These are phyloP conservation scores for Melolontha melolontha DNA, from an alignment of 2,888 invertebrate genomes.

Conservation along the genomic window DNA sequence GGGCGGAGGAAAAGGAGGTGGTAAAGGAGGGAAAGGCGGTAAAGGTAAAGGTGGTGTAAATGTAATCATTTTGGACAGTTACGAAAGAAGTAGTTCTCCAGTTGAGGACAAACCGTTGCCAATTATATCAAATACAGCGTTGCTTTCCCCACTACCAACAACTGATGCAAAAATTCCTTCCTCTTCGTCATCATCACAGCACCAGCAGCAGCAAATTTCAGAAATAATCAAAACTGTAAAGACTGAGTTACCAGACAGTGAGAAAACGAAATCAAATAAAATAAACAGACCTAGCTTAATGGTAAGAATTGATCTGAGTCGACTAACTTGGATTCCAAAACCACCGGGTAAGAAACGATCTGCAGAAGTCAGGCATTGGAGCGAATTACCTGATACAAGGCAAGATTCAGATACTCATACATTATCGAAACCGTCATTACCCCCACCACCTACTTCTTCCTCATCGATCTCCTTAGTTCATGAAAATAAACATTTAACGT, in stretches of 20 bases:
- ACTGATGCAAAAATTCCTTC: constrained; percentile 50
- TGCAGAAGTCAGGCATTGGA: constrained; percentile 67
- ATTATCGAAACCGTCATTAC: constrained; percentile 26
- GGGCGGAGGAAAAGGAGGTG: constrained; percentile 77
- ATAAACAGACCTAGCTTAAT: constrained; percentile 44
- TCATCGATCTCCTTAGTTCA: constrained; percentile 33
- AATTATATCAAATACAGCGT: constrained; percentile 55
- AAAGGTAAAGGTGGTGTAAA: constrained; percentile 76
- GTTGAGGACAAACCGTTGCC: constrained; percentile 62
- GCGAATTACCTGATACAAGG: constrained; percentile 68
- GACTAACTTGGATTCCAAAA: constrained; percentile 62
- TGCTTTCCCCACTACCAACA: constrained; percentile 58
- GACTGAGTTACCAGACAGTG: constrained; percentile 64
- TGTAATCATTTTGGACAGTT: constrained; percentile 73
- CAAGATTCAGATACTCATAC: constrained; percentile 51
- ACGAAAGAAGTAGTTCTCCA: constrained; percentile 65
- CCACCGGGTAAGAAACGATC: constrained; percentile 58
- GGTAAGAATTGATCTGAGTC: constrained; percentile 64
- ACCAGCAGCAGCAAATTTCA: constrained; percentile 34
- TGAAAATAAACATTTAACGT: constrained; percentile 31
- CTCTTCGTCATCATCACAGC: constrained; percentile 47
- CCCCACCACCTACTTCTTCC: constrained; percentile 20
- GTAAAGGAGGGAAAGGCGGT: constrained; percentile 75
- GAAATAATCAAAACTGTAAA: constrained; percentile 58
- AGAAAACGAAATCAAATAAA: constrained; percentile 40